These are phyloP conservation scores for Littorina saxatilis DNA, from an alignment of 1,140 invertebrate genomes.

Conservation along the genomic window DNA sequence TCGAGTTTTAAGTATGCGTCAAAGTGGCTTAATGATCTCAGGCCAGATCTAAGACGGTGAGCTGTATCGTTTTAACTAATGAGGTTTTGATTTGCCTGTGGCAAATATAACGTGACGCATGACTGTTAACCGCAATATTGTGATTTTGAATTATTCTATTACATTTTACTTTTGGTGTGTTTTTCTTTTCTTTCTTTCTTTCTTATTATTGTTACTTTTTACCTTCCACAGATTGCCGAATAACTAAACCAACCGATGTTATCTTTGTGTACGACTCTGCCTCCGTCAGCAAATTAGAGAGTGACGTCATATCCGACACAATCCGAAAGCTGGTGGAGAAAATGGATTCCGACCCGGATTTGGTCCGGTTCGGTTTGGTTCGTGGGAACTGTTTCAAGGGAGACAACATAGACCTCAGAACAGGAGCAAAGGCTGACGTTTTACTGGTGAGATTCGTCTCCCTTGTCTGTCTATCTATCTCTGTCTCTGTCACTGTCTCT, in stretches of 20 bases:
- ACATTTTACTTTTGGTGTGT: not conserved
- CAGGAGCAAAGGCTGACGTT: not conserved
- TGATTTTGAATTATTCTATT: not conserved
- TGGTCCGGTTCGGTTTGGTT: slow-evolving; percentile 16
- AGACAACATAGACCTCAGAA: slow-evolving; percentile 9
- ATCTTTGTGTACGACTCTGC: slow-evolving; percentile 57
- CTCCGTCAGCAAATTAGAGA: slow-evolving; percentile 48
- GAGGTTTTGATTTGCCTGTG: too few species aligned
- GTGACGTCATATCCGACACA: slow-evolving; percentile 18
- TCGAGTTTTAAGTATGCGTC: too few species aligned
- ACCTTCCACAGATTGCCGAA: slow-evolving; percentile 25
- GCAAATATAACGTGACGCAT: too few species aligned
- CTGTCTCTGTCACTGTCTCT: not conserved
- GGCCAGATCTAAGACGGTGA: too few species aligned
- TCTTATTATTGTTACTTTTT: not conserved
- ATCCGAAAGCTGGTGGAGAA: not conserved
- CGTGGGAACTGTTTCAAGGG: slow-evolving; percentile 28
- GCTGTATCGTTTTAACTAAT: too few species aligned
- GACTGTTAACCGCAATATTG: too few species aligned
- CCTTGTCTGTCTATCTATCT: too few species aligned
- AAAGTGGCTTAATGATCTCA: too few species aligned
- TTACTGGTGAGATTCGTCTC: not conserved
- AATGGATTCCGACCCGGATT: slow-evolving; percentile 3
- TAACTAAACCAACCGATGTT: slow-evolving; percentile 54
- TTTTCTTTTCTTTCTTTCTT: not conserved